Evolutionary conservation across 2,113 vertebrate genomes (phyloP).

Genomic region (Toxotes chatareus): DNA sequence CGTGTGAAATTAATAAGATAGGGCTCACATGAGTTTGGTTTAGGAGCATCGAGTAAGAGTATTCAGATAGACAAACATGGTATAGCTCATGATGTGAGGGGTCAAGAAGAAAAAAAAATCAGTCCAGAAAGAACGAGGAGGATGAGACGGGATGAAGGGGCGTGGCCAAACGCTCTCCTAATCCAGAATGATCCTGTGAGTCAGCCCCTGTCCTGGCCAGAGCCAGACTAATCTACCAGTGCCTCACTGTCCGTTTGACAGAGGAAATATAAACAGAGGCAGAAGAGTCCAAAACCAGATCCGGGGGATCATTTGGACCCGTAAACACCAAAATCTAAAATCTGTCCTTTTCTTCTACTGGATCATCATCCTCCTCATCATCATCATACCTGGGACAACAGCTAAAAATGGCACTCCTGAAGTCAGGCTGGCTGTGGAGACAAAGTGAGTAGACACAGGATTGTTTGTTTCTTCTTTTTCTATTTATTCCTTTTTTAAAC

Average conservation of each 20-base stretch:
- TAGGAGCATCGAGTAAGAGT: not conserved
- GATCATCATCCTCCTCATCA: conserved; percentile 3
- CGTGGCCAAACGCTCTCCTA: conserved; percentile 56
- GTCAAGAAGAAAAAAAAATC: not conserved
- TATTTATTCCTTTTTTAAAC: too few species aligned
- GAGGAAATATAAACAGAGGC: conserved; percentile 32
- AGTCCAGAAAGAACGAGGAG: not conserved
- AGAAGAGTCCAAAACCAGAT: not conserved
- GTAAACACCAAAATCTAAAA: not conserved
- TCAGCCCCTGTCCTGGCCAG: conserved; percentile 43
- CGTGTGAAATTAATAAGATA: rapidly evolving
- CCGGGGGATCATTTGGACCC: not conserved
- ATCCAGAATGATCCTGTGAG: conserved; percentile 80
- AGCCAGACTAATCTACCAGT: conserved; percentile 60
- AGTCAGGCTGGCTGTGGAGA: conserved; percentile 96
- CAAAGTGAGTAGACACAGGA: conserved; percentile 88
- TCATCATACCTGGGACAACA: not conserved
- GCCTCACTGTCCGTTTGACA: not conserved
- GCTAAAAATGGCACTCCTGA: conserved; percentile 89
- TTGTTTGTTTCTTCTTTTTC: too few species aligned
- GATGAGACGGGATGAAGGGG: not conserved
- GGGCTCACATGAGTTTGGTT: not conserved
- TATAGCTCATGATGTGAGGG: not conserved
- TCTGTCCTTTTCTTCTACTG: not conserved
- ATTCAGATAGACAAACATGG: not conserved